These are phyloP conservation scores for Mimas tiliae DNA, from an alignment of 2,888 invertebrate genomes.

Conservation along the genomic window DNA sequence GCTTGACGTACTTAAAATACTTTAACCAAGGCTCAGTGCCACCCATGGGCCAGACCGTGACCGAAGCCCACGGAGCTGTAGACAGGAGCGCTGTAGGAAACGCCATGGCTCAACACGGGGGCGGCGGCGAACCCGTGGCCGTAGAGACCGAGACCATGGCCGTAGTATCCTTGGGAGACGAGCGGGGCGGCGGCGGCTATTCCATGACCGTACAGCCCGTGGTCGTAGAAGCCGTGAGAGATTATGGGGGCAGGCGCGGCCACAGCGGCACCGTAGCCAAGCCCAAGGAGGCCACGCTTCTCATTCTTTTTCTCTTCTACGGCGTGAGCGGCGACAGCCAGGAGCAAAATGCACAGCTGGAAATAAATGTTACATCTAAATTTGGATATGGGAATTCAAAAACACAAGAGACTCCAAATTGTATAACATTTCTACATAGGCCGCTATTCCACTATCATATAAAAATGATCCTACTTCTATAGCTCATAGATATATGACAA, in stretches of 20 bases:
- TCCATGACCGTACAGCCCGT: slow-evolving; percentile 46
- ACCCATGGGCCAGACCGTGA: slow-evolving; percentile 59
- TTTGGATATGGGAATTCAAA: too few species aligned
- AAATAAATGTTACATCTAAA: not conserved
- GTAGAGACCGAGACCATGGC: slow-evolving; percentile 54
- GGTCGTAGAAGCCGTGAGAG: slow-evolving; percentile 52
- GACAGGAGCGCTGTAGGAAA: slow-evolving; percentile 39
- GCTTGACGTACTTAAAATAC: not conserved
- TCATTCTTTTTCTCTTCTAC: slow-evolving; percentile 78
- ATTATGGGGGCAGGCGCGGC: slow-evolving; percentile 42
- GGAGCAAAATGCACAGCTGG: slow-evolving; percentile 66
- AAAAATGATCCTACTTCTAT: too few species aligned
- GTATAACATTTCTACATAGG: too few species aligned
- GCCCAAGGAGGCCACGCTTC: slow-evolving; percentile 77
- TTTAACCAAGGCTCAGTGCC: slow-evolving; percentile 51
- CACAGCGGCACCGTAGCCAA: slow-evolving; percentile 64
- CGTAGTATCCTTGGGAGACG: slow-evolving; percentile 50
- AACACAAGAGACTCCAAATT: too few species aligned
- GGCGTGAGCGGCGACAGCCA: slow-evolving; percentile 60
- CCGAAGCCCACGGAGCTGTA: slow-evolving; percentile 44
- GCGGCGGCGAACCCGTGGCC: slow-evolving; percentile 41
- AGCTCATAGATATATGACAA: too few species aligned
- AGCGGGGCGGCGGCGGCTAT: slow-evolving; percentile 39
- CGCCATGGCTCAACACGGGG: slow-evolving; percentile 40
- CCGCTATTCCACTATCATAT: too few species aligned